These are phyloP conservation scores for Zaprionus ornatus DNA, from an alignment of 1,140 invertebrate genomes.

Conservation along the genomic window DNA sequence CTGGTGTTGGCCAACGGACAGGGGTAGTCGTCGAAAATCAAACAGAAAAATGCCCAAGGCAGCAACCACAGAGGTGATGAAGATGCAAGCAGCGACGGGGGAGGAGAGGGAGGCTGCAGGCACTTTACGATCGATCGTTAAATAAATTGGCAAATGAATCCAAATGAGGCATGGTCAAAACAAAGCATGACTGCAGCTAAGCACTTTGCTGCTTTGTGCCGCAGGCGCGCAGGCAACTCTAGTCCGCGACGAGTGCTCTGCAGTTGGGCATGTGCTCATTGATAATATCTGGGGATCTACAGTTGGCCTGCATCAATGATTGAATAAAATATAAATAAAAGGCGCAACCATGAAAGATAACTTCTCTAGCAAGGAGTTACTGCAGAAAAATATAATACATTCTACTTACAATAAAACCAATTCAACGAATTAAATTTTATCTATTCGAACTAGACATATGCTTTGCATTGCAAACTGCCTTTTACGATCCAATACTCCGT, in stretches of 20 bases:
- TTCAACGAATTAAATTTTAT: background rate
- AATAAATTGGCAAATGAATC: slow-evolving; percentile 81
- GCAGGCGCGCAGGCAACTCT: background rate
- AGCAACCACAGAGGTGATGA: slow-evolving; percentile 33
- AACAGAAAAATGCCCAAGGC: slow-evolving; percentile 33
- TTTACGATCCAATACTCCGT: background rate
- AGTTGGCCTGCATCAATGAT: background rate
- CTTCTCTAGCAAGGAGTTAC: too few relatives aligned
- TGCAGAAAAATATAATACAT: too few relatives aligned
- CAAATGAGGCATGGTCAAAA: slow-evolving; percentile 77
- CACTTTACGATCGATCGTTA: slow-evolving; percentile 81
- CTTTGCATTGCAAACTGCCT: background rate
- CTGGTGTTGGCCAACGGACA: background rate
- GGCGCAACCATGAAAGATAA: too few relatives aligned
- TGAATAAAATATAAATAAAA: too few relatives aligned
- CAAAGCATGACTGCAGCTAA: slow-evolving; percentile 46
- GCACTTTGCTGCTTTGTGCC: slow-evolving; percentile 3
- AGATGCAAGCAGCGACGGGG: background rate
- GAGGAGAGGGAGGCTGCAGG: slow-evolving; percentile 21
- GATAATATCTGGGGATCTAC: background rate
- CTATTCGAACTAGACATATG: background rate
- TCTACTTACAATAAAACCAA: background rate
- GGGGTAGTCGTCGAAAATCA: background rate
- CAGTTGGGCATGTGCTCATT: background rate
- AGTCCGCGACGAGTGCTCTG: background rate